phyloP scores from a whole-genome alignment of 2,113 vertebrate genomes.

The Eudyptes chrysolophus region DNA sequence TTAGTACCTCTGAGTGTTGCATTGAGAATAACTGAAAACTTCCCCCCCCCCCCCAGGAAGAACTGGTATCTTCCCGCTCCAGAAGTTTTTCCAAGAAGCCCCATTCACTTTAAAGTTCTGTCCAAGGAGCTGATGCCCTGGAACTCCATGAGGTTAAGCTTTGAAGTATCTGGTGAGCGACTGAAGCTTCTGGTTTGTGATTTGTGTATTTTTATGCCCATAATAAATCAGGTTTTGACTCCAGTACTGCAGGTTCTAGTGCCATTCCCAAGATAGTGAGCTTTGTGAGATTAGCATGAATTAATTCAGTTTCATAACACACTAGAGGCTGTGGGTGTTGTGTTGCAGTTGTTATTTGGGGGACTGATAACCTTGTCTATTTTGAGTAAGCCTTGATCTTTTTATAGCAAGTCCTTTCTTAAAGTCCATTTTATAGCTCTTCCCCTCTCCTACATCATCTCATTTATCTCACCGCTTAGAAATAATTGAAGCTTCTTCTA shows the following conservation, averaged over 20 bases:
- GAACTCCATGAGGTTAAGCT: conserved; percentile 85
- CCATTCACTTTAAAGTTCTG: conserved; percentile 82
- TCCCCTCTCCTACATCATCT: background rate
- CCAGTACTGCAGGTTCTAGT: background rate
- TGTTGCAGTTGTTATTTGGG: background rate
- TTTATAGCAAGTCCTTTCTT: background rate
- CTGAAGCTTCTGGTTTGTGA: background rate
- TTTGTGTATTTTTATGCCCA: background rate
- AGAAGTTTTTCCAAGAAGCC: conserved; percentile 79
- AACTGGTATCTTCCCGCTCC: conserved; percentile 95
- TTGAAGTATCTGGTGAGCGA: conserved; percentile 84
- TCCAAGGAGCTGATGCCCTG: conserved; percentile 82
- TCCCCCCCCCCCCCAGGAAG: conserved; percentile 75
- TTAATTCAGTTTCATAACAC: background rate
- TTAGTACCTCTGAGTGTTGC: background rate
- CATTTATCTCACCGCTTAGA: background rate
- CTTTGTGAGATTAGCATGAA: background rate
- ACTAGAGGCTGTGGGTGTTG: background rate
- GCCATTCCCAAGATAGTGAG: background rate
- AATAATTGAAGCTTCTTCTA: background rate
- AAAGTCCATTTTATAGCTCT: background rate
- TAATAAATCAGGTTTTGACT: background rate
- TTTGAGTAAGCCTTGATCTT: background rate
- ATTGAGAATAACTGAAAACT: background rate
- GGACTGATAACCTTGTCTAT: background rate